A percentile compares a stretch with the other conserved stretches of the same genome.
Evolutionary conservation across 35 echinoderm and acorn worm genomes (phyloP).

Genomic region (Apostichopus californicus): DNA sequence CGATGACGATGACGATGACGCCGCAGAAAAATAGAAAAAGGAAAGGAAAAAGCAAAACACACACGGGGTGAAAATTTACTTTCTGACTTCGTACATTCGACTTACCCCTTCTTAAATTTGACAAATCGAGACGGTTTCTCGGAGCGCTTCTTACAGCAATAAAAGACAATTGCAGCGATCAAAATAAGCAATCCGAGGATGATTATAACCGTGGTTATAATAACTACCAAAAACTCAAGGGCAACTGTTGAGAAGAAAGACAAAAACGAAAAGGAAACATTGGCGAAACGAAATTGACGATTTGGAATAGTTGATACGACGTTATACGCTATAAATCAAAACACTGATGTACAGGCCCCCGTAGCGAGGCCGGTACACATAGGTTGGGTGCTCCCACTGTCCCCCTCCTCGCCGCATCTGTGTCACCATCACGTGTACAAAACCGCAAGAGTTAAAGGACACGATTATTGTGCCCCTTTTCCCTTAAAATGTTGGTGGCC

Average conservation of each 20-base stretch:
- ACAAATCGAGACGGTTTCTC: background rate
- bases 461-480: no score
- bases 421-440: no score
- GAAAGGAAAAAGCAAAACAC: no score
- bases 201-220: background rate
- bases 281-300: background rate
- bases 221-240: conserved; percentile 2
- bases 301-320: no score
- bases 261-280: background rate
- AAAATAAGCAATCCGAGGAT: background rate
- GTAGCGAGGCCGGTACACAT: background rate
- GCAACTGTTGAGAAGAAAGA: background rate
- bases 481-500: no score
- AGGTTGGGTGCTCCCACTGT: background rate
- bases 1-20: no score
- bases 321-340: no score
- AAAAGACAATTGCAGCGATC: background rate
- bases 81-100: background rate
- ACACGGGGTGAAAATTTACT: background rate
- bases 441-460: no score
- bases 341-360: no score
- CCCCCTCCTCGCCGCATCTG: no score
- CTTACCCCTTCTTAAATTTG: conserved; percentile 17
- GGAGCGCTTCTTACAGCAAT: conserved; percentile 4
- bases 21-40: no score